These are phyloP conservation scores for Columbina picui DNA, from an alignment of 2,113 vertebrate species.

Conservation along the genomic window DNA sequence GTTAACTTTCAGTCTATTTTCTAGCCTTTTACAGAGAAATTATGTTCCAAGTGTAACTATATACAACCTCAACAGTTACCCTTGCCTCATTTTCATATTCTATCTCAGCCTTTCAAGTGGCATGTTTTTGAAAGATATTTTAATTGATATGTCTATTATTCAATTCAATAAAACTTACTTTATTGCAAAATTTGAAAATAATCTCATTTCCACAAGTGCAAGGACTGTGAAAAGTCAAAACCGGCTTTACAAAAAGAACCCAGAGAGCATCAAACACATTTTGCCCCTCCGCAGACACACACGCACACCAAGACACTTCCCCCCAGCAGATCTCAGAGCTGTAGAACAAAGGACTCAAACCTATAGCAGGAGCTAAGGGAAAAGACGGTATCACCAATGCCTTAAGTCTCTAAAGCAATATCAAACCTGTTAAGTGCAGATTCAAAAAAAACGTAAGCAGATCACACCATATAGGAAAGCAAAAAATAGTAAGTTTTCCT, in stretches of 20 bases:
- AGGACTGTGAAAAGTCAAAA: not conserved
- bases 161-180: not conserved
- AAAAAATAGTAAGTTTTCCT: rapidly evolving
- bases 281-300: not conserved
- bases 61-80: not conserved
- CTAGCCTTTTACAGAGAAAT: not conserved
- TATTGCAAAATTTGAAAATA: not conserved
- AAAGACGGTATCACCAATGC: not conserved
- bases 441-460: not conserved
- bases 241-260: not conserved
- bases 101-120: not conserved
- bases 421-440: not conserved
- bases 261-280: not conserved
- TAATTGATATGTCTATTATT: not conserved
- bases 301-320: not conserved
- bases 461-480: not conserved
- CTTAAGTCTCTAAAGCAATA: not conserved
- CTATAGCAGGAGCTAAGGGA: not conserved
- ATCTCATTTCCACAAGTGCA: not conserved
- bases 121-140: not conserved
- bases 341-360: not conserved
- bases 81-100: not conserved
- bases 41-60: not conserved
- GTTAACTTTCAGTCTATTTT: constrained; percentile 29
- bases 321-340: not conserved